Conservation (phyloP, 2,888 invertebrate genomes). For the Acanthosepion pharaonis region DNA sequence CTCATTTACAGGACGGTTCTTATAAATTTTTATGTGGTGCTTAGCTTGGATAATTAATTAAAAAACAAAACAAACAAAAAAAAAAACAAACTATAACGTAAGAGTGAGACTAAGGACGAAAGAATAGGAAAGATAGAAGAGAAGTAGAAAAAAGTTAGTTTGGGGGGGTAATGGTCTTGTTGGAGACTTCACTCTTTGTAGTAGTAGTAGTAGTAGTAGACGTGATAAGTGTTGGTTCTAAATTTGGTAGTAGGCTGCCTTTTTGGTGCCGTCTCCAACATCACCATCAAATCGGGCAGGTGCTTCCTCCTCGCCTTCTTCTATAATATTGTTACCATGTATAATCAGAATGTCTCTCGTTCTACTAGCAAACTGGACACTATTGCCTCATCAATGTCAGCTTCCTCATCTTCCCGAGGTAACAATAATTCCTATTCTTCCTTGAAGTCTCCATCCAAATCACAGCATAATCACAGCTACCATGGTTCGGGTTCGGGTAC, state of each 20-base stretch:
- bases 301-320: not conserved
- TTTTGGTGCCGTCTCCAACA: not conserved
- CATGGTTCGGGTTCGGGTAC: not conserved
- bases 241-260: conserved; percentile 22
- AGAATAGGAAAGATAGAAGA: not conserved
- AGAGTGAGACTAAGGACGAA: not conserved
- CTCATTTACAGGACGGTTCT: not conserved
- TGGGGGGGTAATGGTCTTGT: not conserved
- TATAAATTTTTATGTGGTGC: not conserved
- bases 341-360: conserved; percentile 25
- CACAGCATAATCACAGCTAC: not conserved
- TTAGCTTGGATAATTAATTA: not conserved
- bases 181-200: not conserved
- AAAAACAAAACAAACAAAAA: no score
- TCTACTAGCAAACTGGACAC: conserved; percentile 36
- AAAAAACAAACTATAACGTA: not conserved
- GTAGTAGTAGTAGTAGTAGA: not conserved
- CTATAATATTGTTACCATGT: conserved; percentile 37
- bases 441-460: conserved; percentile 35
- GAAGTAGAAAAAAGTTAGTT: not conserved
- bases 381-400: not conserved
- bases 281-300: not conserved
- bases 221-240: not conserved
- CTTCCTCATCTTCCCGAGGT: not conserved
- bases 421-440: not conserved